Evolutionary conservation across 2,113 vertebrate genomes (phyloP).

Genomic region (Zosterops lateralis): DNA sequence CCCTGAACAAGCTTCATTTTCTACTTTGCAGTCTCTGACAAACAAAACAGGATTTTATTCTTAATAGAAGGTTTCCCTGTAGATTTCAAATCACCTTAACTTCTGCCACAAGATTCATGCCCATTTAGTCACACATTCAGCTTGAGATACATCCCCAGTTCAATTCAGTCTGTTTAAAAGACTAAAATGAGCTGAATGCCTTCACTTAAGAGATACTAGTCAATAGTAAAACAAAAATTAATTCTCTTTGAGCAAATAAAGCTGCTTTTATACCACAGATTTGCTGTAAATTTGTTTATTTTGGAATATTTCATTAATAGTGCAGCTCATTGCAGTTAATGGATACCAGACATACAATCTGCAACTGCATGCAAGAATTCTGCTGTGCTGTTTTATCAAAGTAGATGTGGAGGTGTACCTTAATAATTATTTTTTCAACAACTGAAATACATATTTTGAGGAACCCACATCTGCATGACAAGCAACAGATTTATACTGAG

Average conservation of each 20-base stretch:
- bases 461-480: not conserved
- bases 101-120: not conserved
- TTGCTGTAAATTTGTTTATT: not conserved
- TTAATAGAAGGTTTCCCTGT: not conserved
- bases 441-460: not conserved
- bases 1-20: not conserved
- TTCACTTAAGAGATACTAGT: not conserved
- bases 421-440: not conserved
- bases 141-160: not conserved
- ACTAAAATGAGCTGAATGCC: not conserved
- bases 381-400: not conserved
- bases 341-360: not conserved
- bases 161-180: not conserved
- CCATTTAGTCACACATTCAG: not conserved
- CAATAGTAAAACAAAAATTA: not conserved
- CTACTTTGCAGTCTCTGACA: accelerated
- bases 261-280: not conserved
- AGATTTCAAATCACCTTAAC: not conserved
- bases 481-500: not conserved
- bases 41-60: not conserved
- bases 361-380: not conserved
- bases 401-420: not conserved
- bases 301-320: not conserved
- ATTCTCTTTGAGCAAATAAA: not conserved
- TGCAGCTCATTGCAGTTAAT: not conserved